Evolutionary conservation across 1,140 invertebrate genomes (phyloP).

Genomic region (Rhagoletis pomonella): DNA sequence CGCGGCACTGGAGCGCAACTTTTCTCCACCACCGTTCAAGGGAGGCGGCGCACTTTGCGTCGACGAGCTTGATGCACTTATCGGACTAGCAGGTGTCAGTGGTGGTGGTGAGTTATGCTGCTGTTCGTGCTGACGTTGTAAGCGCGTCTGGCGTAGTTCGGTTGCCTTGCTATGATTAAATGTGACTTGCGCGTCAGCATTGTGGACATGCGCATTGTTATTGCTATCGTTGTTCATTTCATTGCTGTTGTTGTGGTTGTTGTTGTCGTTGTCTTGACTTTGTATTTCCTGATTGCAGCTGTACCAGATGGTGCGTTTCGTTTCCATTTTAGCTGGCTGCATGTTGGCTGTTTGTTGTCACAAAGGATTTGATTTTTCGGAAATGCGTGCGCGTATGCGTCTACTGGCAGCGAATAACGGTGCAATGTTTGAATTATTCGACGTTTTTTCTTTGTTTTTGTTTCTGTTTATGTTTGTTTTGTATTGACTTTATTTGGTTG

Average conservation of each 20-base stretch:
- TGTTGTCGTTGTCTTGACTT: not conserved
- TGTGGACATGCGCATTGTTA: constrained; percentile 14
- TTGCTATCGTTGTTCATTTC: not conserved
- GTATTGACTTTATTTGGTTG: constrained; percentile 4
- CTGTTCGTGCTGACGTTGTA: constrained; percentile 41
- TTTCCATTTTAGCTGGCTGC: not conserved
- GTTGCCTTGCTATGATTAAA: constrained; percentile 10
- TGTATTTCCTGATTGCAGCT: constrained; percentile 37
- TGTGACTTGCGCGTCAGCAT: constrained; percentile 30
- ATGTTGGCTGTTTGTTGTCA: not conserved
- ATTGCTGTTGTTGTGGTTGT: no score
- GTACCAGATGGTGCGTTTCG: constrained; percentile 6
- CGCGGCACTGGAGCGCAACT: not conserved
- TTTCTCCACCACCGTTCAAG: not conserved
- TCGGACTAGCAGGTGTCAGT: not conserved
- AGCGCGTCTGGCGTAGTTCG: constrained; percentile 30
- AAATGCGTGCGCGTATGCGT: not conserved
- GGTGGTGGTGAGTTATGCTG: not conserved
- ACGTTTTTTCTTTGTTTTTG: no score
- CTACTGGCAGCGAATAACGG: not conserved
- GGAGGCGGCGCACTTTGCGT: not conserved
- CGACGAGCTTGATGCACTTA: not conserved
- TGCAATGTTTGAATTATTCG: constrained; percentile 1
- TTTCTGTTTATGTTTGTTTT: not conserved
- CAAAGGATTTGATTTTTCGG: constrained; percentile 26